Evolutionary conservation across 1,140 invertebrate genomes (phyloP).

Genomic region (Chrysopa pallens): DNA sequence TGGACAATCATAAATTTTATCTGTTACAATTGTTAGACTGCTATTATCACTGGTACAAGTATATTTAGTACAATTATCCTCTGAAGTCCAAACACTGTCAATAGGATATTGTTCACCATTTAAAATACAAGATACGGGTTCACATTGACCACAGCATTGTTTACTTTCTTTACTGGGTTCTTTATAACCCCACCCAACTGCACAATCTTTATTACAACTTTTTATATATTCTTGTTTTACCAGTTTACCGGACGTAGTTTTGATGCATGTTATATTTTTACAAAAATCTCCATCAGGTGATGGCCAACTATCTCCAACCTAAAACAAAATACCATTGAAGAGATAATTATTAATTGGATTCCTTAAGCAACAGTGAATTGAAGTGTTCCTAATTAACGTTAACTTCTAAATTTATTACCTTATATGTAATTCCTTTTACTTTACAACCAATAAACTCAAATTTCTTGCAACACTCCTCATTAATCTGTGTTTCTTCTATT

Average conservation of each 20-base stretch:
- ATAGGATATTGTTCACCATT: slow-evolving; percentile 28
- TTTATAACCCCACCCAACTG: slow-evolving; percentile 31
- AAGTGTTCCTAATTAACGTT: neutral
- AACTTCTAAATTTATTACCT: slow-evolving; percentile 5
- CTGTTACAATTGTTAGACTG: slow-evolving; percentile 31
- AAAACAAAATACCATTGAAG: slow-evolving; percentile 6
- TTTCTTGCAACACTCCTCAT: slow-evolving; percentile 17
- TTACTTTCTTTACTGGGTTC: slow-evolving; percentile 16
- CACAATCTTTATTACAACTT: slow-evolving; percentile 32
- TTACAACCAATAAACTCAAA: slow-evolving; percentile 15
- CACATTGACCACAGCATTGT: slow-evolving; percentile 52
- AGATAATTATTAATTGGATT: slow-evolving; percentile 1
- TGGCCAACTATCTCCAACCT: slow-evolving; percentile 37
- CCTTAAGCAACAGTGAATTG: neutral
- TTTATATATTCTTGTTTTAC: slow-evolving; percentile 28
- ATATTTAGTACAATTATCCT: slow-evolving; percentile 46
- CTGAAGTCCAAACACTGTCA: slow-evolving; percentile 37
- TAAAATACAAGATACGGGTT: slow-evolving; percentile 41
- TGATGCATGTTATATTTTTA: slow-evolving; percentile 34
- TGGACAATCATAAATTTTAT: slow-evolving; percentile 34
- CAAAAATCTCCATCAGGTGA: slow-evolving; percentile 34
- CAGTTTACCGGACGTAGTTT: slow-evolving; percentile 26
- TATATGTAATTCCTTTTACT: slow-evolving; percentile 11
- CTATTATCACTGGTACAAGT: slow-evolving; percentile 26
- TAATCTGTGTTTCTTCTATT: slow-evolving; percentile 9